These are phyloP conservation scores for Arizona elegans DNA, from an alignment of 2,113 vertebrate species.

Conservation along the genomic window DNA sequence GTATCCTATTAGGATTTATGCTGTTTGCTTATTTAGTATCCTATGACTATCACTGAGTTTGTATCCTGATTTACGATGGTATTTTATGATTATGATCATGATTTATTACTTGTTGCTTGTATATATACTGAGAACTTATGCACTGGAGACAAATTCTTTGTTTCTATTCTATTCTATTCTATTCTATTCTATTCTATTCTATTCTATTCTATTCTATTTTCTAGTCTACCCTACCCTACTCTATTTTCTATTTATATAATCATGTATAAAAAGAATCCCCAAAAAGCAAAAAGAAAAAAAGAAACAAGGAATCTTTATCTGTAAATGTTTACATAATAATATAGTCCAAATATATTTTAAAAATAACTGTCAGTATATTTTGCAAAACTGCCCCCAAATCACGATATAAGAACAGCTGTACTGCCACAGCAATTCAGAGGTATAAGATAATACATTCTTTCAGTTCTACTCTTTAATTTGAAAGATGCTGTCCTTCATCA, in stretches of 20 bases:
- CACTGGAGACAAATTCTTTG: background rate
- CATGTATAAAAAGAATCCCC: background rate
- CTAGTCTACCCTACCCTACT: too few relatives aligned
- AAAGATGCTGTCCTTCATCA: background rate
- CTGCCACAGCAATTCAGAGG: background rate
- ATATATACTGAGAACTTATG: background rate
- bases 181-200: too few relatives aligned
- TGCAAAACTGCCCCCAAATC: background rate
- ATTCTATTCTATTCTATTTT: too few relatives aligned
- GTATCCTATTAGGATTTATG: background rate
- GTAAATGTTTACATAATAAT: slow-evolving; percentile 3
- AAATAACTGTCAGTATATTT: background rate
- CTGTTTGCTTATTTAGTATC: background rate
- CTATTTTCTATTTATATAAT: background rate
- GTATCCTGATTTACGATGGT: background rate
- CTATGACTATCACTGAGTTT: background rate
- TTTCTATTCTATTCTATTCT: too few relatives aligned
- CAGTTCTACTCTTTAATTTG: background rate
- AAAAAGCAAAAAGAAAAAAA: background rate
- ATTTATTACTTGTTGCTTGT: background rate
- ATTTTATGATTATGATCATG: background rate
- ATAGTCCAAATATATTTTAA: background rate
- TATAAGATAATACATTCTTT: background rate
- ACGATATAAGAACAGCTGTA: background rate
- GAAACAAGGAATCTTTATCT: background rate